Evolutionary conservation across 2,113 vertebrate species (phyloP), one percentile per base, ranked within the genome.

Genomic region (Vombatus ursinus): DNA sequence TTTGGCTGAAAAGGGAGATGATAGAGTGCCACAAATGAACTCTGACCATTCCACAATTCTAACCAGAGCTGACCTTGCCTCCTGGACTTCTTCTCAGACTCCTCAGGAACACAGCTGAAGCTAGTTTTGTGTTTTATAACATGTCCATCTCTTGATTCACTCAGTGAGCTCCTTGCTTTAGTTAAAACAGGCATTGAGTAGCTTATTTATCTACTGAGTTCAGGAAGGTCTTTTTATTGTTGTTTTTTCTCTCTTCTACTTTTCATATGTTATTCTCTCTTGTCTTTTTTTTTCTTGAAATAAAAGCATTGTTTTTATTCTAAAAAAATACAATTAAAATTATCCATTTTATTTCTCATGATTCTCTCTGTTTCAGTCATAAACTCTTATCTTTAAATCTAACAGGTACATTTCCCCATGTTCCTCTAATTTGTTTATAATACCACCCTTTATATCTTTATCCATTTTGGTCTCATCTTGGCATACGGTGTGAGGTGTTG

Each of bases 81-180:
- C 53, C 89, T 93, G 92, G 90, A 48, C 31, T 19, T 25, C 52
- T 52, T 19, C 53, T 91, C 26, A 31, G 92, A 16, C 94, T 95
- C 50, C 52, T 95, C 37, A 31, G 50, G 84, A 89, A 92, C 90
- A 48, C 0, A 0, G 90, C 53, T 31, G 61, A 47, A 54, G 52
- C 52, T 26, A 6, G 0, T 91, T 90, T 95, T 57, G 37, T 25
- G n/a, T 52, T 22, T 28, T 19, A n/a, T 84, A 50, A 61, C 37
- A 94, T 47, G 50, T 68, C 91, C 90, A 26, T 50, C 89, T 91
- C 92, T 96, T 9, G 19, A 50, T 95, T 96, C 96, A 90, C 90
- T 77, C 92, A 92, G 50, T 25, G 25, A 54, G 4, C 25, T 57
- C 8, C 54, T 57, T 28, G 9, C 25, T 57, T 54, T 26, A 54